These are phyloP conservation scores for Invenusta paracnida DNA, from an alignment of 2,888 invertebrate genomes.

Conservation along the genomic window DNA sequence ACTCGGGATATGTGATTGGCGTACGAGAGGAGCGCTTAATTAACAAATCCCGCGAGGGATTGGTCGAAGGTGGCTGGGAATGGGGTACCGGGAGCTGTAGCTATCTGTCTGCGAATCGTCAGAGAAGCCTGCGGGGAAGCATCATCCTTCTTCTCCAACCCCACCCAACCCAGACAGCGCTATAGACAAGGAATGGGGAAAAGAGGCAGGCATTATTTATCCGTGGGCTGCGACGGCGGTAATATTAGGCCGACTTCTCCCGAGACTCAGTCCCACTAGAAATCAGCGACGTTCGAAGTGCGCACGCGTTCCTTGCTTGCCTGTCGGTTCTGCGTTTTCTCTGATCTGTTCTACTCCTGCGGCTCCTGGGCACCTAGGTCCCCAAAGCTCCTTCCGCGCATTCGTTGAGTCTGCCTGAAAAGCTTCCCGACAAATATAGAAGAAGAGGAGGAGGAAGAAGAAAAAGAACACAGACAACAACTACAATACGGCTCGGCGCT, in stretches of 20 bases:
- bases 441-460: too few relatives aligned
- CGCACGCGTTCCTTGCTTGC: background rate
- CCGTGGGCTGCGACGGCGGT: background rate
- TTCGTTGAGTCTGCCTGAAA: too few relatives aligned
- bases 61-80: background rate
- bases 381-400: background rate
- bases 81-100: background rate
- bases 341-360: background rate
- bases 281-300: constrained; percentile 10
- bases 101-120: background rate
- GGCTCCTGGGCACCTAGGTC: background rate
- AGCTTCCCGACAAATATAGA: too few relatives aligned
- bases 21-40: background rate
- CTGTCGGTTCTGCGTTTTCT: background rate
- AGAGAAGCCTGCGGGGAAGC: background rate
- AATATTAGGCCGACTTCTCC: background rate
- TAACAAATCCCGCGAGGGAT: constrained; percentile 26
- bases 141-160: too few relatives aligned
- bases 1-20: background rate
- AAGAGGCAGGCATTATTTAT: too few relatives aligned
- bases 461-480: too few relatives aligned
- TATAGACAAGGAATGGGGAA: too few relatives aligned
- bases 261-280: constrained; percentile 21
- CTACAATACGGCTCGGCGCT: background rate
- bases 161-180: too few relatives aligned